Base-by-base conservation (phyloP, 2,113 vertebrate species). In the Apistogramma diplotaenia region DNA sequence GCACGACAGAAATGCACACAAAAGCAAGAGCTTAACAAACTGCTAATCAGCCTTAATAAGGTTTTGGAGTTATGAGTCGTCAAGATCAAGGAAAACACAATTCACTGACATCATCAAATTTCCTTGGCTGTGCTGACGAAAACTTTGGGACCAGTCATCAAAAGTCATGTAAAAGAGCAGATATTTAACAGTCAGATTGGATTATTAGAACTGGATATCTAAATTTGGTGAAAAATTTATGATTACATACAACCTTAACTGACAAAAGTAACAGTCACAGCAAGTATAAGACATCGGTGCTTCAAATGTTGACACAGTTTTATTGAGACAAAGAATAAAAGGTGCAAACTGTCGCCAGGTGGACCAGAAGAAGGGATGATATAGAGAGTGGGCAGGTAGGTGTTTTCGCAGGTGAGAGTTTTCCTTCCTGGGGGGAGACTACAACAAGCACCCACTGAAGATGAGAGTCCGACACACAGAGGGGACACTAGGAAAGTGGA, bases 1-100 rank as follows among this genome's bases (percentile, higher is more conserved):
- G 83, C 46, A 19, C 81, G 85, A 85, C 89, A 91, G 84, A 90
- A 89, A 76, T 83, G 86, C 87, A 87, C 75, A 88, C 84, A 89
- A 85, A 89, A 85, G 87, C 87, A 89, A 2, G 4, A 82, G 84
- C 87, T 87, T 74, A 49, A 87, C 74, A 62, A 89, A 92, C 79
- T 80, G 79, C 85, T 90, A 86, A 90, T 92, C 91, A 86, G 23
- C 81, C 76, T 25, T 90, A 80, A 87, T 87, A 79, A 58, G 83
- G 78, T 88, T 89, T 84, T 18, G 46, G 51, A 81, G 77, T 89
- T 90, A 86, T 87, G 85, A 86, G 53, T 86, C 21, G 43, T 89
- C 81, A 83, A 87, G 88, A 85, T 86, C 78, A 85, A 79, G 62
- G 78, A 87, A 87, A 87, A 83, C 35, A n/a, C 15, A 79, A 62